Evolutionary conservation across 2,113 vertebrate species (phyloP).

Genomic region (Apodemus speciosus): DNA sequence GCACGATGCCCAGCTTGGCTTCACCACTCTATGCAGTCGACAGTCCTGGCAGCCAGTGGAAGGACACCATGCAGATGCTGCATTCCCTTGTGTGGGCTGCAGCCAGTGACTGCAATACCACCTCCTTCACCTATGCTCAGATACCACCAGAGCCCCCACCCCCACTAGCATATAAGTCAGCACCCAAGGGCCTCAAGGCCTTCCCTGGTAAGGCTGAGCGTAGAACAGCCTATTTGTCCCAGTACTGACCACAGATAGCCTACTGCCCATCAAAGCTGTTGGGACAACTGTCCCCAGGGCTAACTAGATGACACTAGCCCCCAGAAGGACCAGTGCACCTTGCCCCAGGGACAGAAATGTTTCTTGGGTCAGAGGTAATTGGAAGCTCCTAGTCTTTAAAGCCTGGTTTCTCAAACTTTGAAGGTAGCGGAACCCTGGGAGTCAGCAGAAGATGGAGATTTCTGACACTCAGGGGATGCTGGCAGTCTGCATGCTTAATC

Average conservation of each 20-base stretch:
- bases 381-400: constrained; percentile 70
- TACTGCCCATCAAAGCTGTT: constrained; percentile 3
- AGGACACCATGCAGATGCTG: constrained; percentile 95
- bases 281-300: constrained; percentile 38
- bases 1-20: constrained; percentile 91
- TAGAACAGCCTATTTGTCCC: constrained; percentile 95
- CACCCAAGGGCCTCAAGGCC: constrained; percentile 97
- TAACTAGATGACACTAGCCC: constrained; percentile 43
- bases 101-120: constrained; percentile 89
- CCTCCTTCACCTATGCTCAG: constrained; percentile 91
- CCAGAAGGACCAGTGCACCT: constrained; percentile 70
- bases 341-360: constrained; percentile 42
- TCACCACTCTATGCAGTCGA: constrained; percentile 93
- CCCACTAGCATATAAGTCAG: constrained; percentile 89
- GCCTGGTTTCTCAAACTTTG: constrained; percentile 50
- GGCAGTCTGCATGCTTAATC: not conserved
- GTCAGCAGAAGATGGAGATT: constrained; percentile 38
- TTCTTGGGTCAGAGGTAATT: constrained; percentile 54
- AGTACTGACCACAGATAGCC: constrained; percentile 89
- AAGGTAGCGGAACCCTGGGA: constrained; percentile 52
- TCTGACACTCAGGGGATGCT: constrained; percentile 49
- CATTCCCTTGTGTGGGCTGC: constrained; percentile 96
- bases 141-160: constrained; percentile 86
- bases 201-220: constrained; percentile 97
- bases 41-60: constrained; percentile 94